Conservation (phyloP, 2,888 invertebrate species). For the Rhagium mordax region DNA sequence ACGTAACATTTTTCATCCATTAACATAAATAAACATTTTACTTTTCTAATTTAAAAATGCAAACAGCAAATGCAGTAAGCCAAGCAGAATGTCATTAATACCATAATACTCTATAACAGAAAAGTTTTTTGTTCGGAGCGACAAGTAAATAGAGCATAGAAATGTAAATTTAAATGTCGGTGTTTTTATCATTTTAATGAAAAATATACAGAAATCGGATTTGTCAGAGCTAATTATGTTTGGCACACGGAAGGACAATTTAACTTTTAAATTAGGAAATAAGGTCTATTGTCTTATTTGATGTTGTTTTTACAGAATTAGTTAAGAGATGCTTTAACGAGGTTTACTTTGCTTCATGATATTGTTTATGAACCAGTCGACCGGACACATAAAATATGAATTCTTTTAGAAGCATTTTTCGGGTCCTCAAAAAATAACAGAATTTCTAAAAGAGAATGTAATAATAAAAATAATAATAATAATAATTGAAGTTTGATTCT, state of each 20-base stretch:
- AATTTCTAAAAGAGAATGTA: too few relatives aligned
- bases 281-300: background rate
- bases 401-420: too few relatives aligned
- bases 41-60: conserved; percentile 11
- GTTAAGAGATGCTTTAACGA: background rate
- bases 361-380: too few relatives aligned
- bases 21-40: background rate
- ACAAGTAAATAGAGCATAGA: conserved; percentile 10
- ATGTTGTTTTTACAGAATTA: background rate
- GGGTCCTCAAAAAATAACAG: too few relatives aligned
- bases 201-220: conserved; percentile 12
- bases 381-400: too few relatives aligned
- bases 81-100: background rate
- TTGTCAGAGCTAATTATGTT: conserved; percentile 16
- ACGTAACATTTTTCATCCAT: background rate
- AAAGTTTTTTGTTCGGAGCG: conserved; percentile 11
- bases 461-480: too few relatives aligned
- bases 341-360: too few relatives aligned
- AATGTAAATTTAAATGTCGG: conserved; percentile 15
- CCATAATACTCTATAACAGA: conserved; percentile 12
- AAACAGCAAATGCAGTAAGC: conserved; percentile 5
- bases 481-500: too few relatives aligned
- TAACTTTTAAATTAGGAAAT: conserved; percentile 14
- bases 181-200: conserved; percentile 1
- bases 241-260: background rate